Evolutionary conservation across 2,797 vertebrate genomes (phyloP).

Genomic region (Trichosurus vulpecula): DNA sequence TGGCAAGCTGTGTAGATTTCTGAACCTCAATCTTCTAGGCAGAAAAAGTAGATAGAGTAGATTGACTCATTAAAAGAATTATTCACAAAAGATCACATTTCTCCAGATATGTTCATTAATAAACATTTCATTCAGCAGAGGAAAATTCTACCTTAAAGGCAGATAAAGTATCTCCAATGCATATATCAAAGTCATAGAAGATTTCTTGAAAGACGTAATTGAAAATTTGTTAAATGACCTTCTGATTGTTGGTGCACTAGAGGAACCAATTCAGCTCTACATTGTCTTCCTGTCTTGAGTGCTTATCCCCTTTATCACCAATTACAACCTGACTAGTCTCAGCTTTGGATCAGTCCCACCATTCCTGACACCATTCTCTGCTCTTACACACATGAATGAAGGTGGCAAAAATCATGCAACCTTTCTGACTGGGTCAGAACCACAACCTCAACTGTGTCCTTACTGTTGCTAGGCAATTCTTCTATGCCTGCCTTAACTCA

Average conservation of each 20-base stretch:
- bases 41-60: neutral
- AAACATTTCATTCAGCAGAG: neutral
- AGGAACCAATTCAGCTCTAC: neutral
- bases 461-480: neutral
- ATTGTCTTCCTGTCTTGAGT: neutral
- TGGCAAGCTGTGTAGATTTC: neutral
- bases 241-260: neutral
- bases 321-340: neutral
- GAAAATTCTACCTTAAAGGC: neutral
- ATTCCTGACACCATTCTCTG: neutral
- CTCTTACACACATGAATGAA: neutral
- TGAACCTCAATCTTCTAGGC: neutral
- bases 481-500: neutral
- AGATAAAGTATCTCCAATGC: neutral
- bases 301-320: neutral
- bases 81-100: neutral
- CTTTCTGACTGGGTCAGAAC: neutral
- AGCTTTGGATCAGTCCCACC: neutral
- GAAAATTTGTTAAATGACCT: neutral
- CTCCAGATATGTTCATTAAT: neutral
- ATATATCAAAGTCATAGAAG: neutral
- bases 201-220: neutral
- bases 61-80: neutral
- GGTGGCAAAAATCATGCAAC: neutral
- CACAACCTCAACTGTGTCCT: neutral